phyloP scores from a whole-genome alignment of 2,113 vertebrate genomes.

The Bubalus kerabau region DNA sequence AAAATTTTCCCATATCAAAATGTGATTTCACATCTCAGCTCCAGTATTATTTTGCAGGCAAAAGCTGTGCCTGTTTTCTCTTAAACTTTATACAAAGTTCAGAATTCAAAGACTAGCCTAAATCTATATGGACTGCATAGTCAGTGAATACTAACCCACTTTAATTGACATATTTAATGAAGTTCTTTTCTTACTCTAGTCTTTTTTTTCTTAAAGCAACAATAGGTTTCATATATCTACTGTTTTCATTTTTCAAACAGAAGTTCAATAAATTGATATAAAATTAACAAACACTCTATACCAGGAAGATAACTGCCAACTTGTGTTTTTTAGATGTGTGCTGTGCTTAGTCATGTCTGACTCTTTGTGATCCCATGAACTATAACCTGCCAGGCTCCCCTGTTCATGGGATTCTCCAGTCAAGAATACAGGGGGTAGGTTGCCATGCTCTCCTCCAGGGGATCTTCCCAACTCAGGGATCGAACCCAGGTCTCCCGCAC shows the following conservation, averaged over 20 bases:
- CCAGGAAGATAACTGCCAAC: background rate
- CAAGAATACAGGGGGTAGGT: background rate
- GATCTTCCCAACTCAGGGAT: background rate
- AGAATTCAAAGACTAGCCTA: constrained; percentile 23
- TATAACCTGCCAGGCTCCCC: background rate
- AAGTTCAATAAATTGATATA: background rate
- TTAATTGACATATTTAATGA: background rate
- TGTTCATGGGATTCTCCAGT: background rate
- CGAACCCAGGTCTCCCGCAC: background rate
- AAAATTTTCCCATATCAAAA: constrained; percentile 41
- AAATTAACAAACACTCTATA: background rate
- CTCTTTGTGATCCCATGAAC: background rate
- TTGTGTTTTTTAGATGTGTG: background rate
- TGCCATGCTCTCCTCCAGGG: background rate
- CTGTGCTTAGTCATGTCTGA: background rate
- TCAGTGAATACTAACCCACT: background rate
- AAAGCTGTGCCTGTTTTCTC: background rate
- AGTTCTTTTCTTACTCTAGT: background rate
- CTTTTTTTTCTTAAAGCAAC: background rate
- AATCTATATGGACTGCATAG: background rate
- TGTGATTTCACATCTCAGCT: constrained; percentile 29
- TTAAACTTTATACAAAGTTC: constrained; percentile 10
- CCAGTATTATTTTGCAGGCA: background rate
- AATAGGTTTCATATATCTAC: background rate
- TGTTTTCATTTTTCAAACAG: background rate